Evolutionary conservation across 2,888 invertebrate genomes (phyloP).

Genomic region (Hermodice carunculata): DNA sequence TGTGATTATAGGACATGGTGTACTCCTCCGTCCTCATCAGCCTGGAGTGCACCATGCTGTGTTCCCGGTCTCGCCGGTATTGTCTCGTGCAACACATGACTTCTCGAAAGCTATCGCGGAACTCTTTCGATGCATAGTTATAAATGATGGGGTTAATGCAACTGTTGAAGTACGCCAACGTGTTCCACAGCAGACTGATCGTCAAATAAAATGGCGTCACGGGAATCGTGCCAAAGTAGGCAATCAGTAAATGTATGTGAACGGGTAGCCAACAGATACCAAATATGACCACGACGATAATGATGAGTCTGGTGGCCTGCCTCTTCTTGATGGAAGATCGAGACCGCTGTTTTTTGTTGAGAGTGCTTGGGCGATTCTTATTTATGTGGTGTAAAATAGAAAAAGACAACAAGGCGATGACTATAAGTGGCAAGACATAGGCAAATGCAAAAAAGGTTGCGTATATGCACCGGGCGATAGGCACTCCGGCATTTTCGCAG

Average conservation of each 20-base stretch:
- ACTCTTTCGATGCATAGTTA: slow-evolving; percentile 45
- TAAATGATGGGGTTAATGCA: slow-evolving; percentile 48
- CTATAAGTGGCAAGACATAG: slow-evolving; percentile 38
- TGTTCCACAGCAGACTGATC: slow-evolving; percentile 38
- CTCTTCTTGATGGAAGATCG: slow-evolving; percentile 31
- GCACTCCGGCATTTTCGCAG: slow-evolving; percentile 29
- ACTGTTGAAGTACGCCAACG: slow-evolving; percentile 44
- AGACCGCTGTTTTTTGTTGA: slow-evolving; percentile 21
- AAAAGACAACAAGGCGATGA: slow-evolving; percentile 40
- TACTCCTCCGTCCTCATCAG: no score
- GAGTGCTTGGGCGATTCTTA: slow-evolving; percentile 12
- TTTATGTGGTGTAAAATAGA: slow-evolving; percentile 39
- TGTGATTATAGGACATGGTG: no score
- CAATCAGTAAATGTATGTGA: slow-evolving; percentile 43
- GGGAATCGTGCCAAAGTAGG: slow-evolving; percentile 37
- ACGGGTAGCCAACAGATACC: slow-evolving; percentile 46
- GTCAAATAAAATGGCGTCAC: slow-evolving; percentile 25
- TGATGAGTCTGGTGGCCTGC: slow-evolving; percentile 38
- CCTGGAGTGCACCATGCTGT: no score
- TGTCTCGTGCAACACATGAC: slow-evolving; percentile 32
- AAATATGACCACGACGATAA: slow-evolving; percentile 45
- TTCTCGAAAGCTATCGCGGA: slow-evolving; percentile 40
- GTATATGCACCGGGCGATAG: slow-evolving; percentile 28
- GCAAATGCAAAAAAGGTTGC: slow-evolving; percentile 41
- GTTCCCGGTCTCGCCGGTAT: no score